phyloP scores from a whole-genome alignment of 2,113 vertebrate genomes.

The Pelusios castaneus region DNA sequence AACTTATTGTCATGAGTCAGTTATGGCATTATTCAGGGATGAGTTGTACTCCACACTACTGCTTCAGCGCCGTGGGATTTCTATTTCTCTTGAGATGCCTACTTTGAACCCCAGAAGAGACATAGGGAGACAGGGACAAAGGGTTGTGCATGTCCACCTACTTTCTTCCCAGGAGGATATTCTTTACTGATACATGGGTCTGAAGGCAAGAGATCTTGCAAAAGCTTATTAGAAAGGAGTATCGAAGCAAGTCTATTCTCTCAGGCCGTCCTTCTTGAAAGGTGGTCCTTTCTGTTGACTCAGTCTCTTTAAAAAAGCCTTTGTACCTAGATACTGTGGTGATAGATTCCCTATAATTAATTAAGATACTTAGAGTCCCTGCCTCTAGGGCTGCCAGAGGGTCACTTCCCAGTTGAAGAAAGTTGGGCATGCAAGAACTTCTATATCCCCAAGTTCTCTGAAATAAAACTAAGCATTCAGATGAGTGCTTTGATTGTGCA shows the following conservation, averaged over 20 bases:
- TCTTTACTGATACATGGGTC: not conserved
- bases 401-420: not conserved
- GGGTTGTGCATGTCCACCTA: not conserved
- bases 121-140: not conserved
- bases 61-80: not conserved
- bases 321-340: not conserved
- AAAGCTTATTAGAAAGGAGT: not conserved
- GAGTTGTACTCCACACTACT: not conserved
- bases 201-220: not conserved
- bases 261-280: not conserved
- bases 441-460: not conserved
- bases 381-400: not conserved
- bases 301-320: not conserved
- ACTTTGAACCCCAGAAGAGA: not conserved
- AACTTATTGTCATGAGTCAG: not conserved
- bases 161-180: not conserved
- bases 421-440: not conserved
- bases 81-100: not conserved
- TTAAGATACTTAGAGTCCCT: not conserved
- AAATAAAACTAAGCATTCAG: not conserved
- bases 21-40: not conserved
- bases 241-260: not conserved
- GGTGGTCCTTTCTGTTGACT: not conserved
- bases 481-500: not conserved
- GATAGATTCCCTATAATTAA: not conserved